phyloP scores from a whole-genome alignment of 2,113 vertebrate genomes.

The Condylura cristata region DNA sequence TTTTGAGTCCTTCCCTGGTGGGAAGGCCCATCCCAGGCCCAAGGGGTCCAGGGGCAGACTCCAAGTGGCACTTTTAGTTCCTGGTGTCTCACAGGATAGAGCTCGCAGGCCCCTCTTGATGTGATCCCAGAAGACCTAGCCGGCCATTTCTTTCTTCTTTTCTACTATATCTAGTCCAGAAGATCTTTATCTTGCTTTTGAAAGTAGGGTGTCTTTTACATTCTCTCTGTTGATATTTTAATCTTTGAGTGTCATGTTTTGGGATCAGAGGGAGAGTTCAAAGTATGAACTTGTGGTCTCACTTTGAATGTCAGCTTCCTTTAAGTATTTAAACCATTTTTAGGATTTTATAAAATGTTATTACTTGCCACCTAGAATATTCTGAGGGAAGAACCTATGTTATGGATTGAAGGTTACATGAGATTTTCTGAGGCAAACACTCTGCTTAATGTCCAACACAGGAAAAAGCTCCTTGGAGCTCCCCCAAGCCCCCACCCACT shows the following conservation, averaged over 20 bases:
- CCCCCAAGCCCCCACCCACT: neutral
- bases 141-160: neutral
- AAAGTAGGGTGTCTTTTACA: neutral
- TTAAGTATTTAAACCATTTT: neutral
- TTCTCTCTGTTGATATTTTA: neutral
- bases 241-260: neutral
- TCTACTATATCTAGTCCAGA: neutral
- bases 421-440: neutral
- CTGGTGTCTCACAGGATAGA: neutral
- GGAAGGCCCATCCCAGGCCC: neutral
- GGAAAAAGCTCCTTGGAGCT: neutral
- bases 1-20: neutral
- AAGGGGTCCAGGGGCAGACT: neutral
- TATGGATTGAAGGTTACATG: neutral
- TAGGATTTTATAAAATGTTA: neutral
- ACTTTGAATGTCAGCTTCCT: neutral
- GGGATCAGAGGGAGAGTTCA: neutral
- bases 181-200: constrained; percentile 8
- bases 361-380: constrained; percentile 11
- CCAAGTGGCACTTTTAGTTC: neutral
- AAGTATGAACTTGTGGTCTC: neutral
- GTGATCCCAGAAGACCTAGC: neutral
- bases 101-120: neutral
- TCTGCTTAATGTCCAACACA: neutral
- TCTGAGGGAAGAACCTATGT: neutral